A percentile compares a stretch with the other conserved stretches of the same genome.
Evolutionary conservation across 2,888 invertebrate species (phyloP).

Genomic region (Philopedon plagiatum): DNA sequence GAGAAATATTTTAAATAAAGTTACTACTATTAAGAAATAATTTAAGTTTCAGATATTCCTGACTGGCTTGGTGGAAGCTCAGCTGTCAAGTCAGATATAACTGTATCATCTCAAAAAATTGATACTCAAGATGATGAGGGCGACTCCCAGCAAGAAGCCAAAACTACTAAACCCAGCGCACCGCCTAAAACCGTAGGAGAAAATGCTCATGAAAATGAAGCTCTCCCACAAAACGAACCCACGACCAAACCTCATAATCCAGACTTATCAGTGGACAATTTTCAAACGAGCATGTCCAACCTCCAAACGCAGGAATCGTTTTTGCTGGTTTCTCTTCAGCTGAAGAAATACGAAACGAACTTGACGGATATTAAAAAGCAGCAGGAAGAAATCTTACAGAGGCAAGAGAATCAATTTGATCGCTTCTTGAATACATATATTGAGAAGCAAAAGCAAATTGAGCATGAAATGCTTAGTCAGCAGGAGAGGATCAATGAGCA

Average conservation of each 20-base stretch:
- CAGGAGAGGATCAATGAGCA: slow-evolving; percentile 76
- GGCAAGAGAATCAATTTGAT: slow-evolving; percentile 72
- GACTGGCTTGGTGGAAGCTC: slow-evolving; percentile 62
- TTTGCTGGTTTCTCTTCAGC: slow-evolving; percentile 74
- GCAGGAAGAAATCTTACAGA: slow-evolving; percentile 72
- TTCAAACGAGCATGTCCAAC: slow-evolving; percentile 72
- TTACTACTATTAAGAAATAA: neutral
- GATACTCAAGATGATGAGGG: slow-evolving; percentile 26
- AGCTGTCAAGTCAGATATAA: slow-evolving; percentile 47
- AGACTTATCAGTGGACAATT: neutral
- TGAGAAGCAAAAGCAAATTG: slow-evolving; percentile 73
- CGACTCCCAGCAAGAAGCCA: neutral
- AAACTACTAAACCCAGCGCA: neutral
- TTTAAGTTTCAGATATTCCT: slow-evolving; percentile 57
- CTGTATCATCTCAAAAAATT: slow-evolving; percentile 51
- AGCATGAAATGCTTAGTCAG: slow-evolving; percentile 73
- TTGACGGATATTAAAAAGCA: slow-evolving; percentile 73
- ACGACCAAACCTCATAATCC: neutral
- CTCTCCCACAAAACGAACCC: neutral
- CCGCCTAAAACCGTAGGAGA: neutral
- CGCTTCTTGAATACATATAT: slow-evolving; percentile 72
- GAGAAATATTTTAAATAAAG: too few relatives aligned
- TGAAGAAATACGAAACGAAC: slow-evolving; percentile 76
- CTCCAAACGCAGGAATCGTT: slow-evolving; percentile 77
- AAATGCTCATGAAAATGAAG: neutral